phyloP scores from a whole-genome alignment of 2,797 vertebrate genomes.

The Fundulus diaphanus region DNA sequence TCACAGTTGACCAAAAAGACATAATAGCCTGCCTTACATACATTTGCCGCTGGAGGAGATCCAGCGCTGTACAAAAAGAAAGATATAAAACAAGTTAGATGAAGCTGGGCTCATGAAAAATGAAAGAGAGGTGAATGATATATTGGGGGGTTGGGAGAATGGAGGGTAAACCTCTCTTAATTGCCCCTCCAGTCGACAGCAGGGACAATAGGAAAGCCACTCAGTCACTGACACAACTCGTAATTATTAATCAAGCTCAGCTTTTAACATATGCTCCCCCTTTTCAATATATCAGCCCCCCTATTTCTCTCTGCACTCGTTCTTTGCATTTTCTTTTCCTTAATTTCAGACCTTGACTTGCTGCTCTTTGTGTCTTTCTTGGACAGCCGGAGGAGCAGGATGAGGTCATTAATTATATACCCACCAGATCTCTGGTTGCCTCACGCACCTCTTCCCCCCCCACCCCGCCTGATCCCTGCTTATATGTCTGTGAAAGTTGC shows the following conservation, averaged over 20 bases:
- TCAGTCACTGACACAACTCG: constrained; percentile 59
- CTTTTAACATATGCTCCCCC: constrained; percentile 63
- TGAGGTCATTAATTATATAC: constrained; percentile 77
- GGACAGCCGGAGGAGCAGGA: constrained; percentile 66
- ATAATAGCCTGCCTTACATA: not conserved
- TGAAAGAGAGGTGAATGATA: constrained; percentile 17
- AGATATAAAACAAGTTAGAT: not conserved
- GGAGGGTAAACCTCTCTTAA: constrained; percentile 51
- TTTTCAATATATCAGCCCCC: constrained; percentile 21
- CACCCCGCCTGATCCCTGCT: constrained; percentile 57
- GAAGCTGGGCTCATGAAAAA: constrained; percentile 34
- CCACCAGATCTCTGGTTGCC: constrained; percentile 47
- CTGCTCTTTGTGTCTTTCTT: constrained; percentile 30
- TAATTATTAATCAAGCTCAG: constrained; percentile 68
- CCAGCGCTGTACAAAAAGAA: not conserved
- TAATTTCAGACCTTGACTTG: constrained; percentile 32
- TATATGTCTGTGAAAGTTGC: constrained; percentile 40
- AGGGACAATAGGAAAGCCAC: constrained; percentile 50
- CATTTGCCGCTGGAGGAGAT: constrained; percentile 44
- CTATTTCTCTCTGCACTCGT: not conserved
- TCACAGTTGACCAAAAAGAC: not conserved
- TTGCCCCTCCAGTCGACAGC: constrained; percentile 58
- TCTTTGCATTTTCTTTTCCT: constrained; percentile 37
- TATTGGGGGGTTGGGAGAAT: not conserved
- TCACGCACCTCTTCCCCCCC: constrained; percentile 32